Conservation (phyloP, 2,888 invertebrate genomes). For the Caenorhabditis sp. region DNA sequence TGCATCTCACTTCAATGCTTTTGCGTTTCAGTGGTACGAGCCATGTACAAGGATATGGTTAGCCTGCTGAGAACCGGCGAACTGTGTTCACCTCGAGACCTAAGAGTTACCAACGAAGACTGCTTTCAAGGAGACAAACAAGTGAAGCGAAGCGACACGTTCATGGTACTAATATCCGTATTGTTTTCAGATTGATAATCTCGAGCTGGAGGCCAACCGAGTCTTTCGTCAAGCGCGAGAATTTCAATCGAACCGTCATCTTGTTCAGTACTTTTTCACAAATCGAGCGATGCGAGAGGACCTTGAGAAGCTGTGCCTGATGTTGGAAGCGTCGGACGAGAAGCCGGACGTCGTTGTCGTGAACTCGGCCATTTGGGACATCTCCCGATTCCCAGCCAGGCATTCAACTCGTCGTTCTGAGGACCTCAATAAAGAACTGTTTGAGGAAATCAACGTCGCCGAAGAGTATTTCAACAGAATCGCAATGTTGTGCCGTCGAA, state of each 20-base stretch:
- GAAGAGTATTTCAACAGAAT: slow-evolving; percentile 55
- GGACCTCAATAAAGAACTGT: background rate
- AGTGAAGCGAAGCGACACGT: slow-evolving; percentile 17
- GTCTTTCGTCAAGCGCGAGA: slow-evolving; percentile 66
- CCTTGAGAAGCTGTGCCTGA: slow-evolving; percentile 51
- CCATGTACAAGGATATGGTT: slow-evolving; percentile 66
- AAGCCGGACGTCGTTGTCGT: slow-evolving; percentile 63
- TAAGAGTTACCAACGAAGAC: slow-evolving; percentile 38
- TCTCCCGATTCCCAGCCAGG: slow-evolving; percentile 54
- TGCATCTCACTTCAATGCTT: background rate
- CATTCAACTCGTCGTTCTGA: background rate
- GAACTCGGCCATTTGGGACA: slow-evolving; percentile 67
- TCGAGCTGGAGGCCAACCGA: slow-evolving; percentile 56
- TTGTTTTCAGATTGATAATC: slow-evolving; percentile 57
- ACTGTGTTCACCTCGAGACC: slow-evolving; percentile 12
- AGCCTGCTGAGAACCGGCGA: slow-evolving; percentile 28
- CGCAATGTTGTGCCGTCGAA: slow-evolving; percentile 49
- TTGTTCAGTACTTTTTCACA: slow-evolving; percentile 65
- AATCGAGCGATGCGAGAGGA: slow-evolving; percentile 65
- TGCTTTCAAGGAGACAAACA: slow-evolving; percentile 51
- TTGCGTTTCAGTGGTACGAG: slow-evolving; percentile 64
- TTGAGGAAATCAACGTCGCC: slow-evolving; percentile 30
- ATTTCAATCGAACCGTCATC: slow-evolving; percentile 55
- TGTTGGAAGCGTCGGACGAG: slow-evolving; percentile 49
- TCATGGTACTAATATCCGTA: too few species aligned